Evolutionary conservation across 2,888 invertebrate species (phyloP).

Genomic region (Epinotia ramella): DNA sequence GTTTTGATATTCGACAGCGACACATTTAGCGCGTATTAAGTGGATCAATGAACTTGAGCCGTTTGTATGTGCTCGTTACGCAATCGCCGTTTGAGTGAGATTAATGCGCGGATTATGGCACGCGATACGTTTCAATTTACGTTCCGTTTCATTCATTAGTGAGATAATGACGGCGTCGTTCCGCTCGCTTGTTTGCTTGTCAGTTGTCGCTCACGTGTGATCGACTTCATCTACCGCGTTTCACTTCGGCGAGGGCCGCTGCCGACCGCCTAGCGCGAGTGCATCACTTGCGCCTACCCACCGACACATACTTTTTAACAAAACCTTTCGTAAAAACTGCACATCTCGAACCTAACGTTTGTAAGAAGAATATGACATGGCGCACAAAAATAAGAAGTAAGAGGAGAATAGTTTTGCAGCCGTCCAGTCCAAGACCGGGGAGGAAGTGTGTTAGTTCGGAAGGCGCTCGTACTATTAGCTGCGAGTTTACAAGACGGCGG

Average conservation of each 20-base stretch:
- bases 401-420: background rate
- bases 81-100: constrained; percentile 84
- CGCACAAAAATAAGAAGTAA: background rate
- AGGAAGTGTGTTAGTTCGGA: constrained; percentile 46
- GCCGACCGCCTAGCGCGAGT: background rate
- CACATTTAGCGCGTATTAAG: constrained; percentile 83
- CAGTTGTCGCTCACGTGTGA: constrained; percentile 59
- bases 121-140: constrained; percentile 85
- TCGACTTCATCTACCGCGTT: constrained; percentile 43
- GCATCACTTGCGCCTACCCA: constrained; percentile 1
- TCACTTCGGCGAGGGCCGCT: constrained; percentile 29
- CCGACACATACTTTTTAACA: background rate
- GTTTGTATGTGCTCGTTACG: constrained; percentile 79
- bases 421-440: constrained; percentile 39
- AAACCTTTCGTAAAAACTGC: background rate
- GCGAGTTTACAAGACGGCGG: constrained; percentile 81
- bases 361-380: background rate
- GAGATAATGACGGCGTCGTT: constrained; percentile 80
- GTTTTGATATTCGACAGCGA: constrained; percentile 83
- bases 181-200: constrained; percentile 73
- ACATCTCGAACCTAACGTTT: background rate
- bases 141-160: constrained; percentile 83
- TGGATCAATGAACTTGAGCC: constrained; percentile 85
- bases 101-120: constrained; percentile 85
- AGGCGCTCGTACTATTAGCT: constrained; percentile 77